Percentiles rank a stretch among this genome's conserved stretches.
Conservation (phyloP, 2,888 invertebrate genomes). For the Mesoligia furuncula region DNA sequence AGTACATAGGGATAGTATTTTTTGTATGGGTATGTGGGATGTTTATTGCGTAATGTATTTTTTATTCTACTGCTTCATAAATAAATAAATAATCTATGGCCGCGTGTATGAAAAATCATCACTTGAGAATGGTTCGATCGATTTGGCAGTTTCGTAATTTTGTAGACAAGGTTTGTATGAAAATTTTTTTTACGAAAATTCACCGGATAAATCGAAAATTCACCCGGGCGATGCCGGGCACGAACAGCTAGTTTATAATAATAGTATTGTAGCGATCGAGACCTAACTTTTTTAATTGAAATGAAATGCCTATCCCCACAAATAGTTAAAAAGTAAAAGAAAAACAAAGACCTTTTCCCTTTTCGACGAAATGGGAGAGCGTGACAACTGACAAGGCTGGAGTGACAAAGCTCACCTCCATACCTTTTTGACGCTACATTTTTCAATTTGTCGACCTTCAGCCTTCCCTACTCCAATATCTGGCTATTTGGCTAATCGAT, state of each 20-base stretch:
- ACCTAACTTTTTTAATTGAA: neutral
- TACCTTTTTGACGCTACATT: neutral
- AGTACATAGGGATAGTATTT: too few species aligned
- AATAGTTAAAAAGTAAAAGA: neutral
- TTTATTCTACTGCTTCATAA: too few species aligned
- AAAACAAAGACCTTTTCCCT: neutral
- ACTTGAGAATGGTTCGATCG: neutral
- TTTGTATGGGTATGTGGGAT: too few species aligned
- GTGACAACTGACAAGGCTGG: neutral
- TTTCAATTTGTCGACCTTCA: neutral
- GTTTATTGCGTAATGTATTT: too few species aligned
- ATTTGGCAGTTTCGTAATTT: neutral
- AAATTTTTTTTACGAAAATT: neutral
- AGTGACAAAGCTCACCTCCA: neutral
- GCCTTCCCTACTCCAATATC: neutral
- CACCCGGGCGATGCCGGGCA: neutral
- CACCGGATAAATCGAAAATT: neutral
- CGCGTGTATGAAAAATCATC: neutral
- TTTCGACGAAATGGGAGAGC: neutral
- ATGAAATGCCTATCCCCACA: neutral
- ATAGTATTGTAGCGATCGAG: neutral
- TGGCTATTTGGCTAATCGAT: neutral
- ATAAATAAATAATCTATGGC: neutral
- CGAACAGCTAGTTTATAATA: neutral
- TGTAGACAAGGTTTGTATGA: neutral